Conservation (phyloP, 1,140 invertebrate genomes). For the Sitobion miscanthi region DNA sequence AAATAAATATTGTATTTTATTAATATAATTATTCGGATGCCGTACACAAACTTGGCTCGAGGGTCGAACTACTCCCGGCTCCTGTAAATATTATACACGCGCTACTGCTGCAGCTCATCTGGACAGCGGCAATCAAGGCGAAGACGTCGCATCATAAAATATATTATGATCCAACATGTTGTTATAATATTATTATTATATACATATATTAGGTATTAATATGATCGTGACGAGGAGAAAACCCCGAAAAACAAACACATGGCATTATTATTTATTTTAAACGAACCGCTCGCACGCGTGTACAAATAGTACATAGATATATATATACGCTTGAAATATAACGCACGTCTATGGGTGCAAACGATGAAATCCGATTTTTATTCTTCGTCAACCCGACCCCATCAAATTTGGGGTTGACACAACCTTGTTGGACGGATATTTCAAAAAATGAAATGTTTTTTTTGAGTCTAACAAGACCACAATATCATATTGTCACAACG, state of each 20-base stretch:
- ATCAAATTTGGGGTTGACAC: neutral
- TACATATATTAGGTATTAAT: neutral
- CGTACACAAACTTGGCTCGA: neutral
- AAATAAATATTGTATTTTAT: neutral
- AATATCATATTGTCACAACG: neutral
- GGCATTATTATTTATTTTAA: neutral
- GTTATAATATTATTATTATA: neutral
- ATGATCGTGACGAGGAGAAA: neutral
- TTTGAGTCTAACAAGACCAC: neutral
- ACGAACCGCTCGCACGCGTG: neutral
- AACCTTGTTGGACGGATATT: neutral
- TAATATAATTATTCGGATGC: neutral
- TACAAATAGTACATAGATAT: neutral
- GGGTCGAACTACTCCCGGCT: neutral
- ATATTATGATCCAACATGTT: neutral
- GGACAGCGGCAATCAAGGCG: neutral
- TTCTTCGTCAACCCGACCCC: neutral
- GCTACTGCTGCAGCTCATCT: neutral
- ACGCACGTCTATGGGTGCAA: neutral
- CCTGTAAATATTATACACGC: neutral
- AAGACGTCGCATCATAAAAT: neutral
- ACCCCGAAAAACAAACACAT: neutral
- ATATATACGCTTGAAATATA: neutral
- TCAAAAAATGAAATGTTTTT: neutral
- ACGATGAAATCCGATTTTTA: neutral